phyloP scores from a whole-genome alignment of 1,140 invertebrate species.

The Vanessa tameamea region DNA sequence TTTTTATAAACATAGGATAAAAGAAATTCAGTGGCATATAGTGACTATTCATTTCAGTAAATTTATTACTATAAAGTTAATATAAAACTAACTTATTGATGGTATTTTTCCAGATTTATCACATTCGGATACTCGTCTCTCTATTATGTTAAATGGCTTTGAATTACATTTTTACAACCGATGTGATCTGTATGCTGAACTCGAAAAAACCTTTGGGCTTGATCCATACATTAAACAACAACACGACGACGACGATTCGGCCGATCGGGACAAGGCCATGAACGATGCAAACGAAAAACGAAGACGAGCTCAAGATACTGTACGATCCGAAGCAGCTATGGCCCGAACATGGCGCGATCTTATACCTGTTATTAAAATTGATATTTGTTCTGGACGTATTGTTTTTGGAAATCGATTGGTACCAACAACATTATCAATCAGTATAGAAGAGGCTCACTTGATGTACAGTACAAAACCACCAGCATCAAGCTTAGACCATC shows the following conservation, averaged over 20 bases:
- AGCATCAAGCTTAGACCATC: slow-evolving; percentile 94
- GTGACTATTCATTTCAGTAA: too few relatives aligned
- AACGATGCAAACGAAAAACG: slow-evolving; percentile 83
- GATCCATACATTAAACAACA: slow-evolving; percentile 88
- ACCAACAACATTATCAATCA: slow-evolving; percentile 95
- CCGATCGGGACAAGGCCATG: slow-evolving; percentile 81
- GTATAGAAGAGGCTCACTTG: slow-evolving; percentile 96
- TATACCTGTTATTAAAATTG: slow-evolving; percentile 97
- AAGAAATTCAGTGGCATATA: too few relatives aligned
- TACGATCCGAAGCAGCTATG: slow-evolving; percentile 87
- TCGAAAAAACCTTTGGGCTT: slow-evolving; percentile 95
- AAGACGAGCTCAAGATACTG: slow-evolving; percentile 82
- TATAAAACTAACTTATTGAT: not conserved
- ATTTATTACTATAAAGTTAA: not conserved
- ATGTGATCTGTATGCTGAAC: slow-evolving; percentile 91
- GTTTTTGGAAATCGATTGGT: slow-evolving; percentile 98
- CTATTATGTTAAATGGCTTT: slow-evolving; percentile 96
- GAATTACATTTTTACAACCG: slow-evolving; percentile 98
- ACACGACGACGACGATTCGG: slow-evolving; percentile 73
- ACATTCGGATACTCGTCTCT: slow-evolving; percentile 96
- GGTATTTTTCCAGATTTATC: slow-evolving; percentile 89
- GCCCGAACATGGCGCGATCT: slow-evolving; percentile 96
- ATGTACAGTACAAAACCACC: slow-evolving; percentile 97
- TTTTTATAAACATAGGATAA: too few relatives aligned
- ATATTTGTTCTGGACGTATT: slow-evolving; percentile 93